These are phyloP conservation scores for Ruditapes philippinarum DNA, from an alignment of 1,140 invertebrate species.

Conservation along the genomic window DNA sequence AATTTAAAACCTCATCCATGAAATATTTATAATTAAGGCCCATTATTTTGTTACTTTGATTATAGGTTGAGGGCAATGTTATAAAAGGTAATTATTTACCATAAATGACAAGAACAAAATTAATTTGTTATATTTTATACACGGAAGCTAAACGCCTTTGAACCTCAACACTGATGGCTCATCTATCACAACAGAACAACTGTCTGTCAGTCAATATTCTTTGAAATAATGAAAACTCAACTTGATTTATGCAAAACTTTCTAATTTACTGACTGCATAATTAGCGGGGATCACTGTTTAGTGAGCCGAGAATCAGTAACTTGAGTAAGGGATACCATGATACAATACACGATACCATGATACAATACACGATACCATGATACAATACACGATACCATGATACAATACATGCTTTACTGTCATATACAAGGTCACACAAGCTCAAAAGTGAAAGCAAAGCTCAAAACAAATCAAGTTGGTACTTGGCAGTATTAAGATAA, in stretches of 20 bases:
- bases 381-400: too few species aligned
- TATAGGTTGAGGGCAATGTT: too few species aligned
- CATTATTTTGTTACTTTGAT: too few species aligned
- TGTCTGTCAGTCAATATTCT: slow-evolving; percentile 3
- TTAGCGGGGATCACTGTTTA: not conserved
- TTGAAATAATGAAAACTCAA: not conserved
- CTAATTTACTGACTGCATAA: slow-evolving; percentile 27
- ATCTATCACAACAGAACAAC: not conserved
- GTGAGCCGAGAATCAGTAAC: slow-evolving; percentile 6
- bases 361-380: too few species aligned
- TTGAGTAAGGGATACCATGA: too few species aligned
- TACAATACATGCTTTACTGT: slow-evolving; percentile 6
- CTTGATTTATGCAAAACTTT: slow-evolving; percentile 22
- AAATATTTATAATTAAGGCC: too few species aligned
- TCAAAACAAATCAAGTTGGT: too few species aligned
- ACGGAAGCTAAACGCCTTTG: not conserved
- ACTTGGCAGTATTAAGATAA: too few species aligned
- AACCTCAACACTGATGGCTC: not conserved
- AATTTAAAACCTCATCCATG: too few species aligned
- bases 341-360: too few species aligned
- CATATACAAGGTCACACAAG: not conserved
- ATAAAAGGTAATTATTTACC: too few species aligned
- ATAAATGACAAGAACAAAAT: not conserved
- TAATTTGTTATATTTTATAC: not conserved
- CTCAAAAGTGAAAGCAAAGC: too few species aligned